Conservation (phyloP, 2,113 vertebrate genomes). For the Mesitornis unicolor region DNA sequence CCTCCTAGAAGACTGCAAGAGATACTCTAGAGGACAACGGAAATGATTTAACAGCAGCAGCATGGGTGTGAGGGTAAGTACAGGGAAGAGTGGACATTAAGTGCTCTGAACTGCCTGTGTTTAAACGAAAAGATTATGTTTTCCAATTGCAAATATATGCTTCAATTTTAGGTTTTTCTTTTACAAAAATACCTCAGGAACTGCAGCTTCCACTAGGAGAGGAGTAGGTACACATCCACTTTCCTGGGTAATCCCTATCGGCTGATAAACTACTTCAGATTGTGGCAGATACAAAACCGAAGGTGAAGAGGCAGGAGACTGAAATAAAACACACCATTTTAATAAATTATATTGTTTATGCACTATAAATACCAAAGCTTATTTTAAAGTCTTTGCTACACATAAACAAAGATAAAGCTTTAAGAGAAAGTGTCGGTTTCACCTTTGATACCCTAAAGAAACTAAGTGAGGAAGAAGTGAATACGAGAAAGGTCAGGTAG, state of each 20-base stretch:
- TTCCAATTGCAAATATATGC: background rate
- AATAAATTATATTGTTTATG: background rate
- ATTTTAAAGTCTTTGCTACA: background rate
- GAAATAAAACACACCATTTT: conserved; percentile 39
- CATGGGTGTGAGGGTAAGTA: background rate
- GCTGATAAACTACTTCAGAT: conserved; percentile 77
- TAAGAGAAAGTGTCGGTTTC: background rate
- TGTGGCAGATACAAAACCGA: conserved; percentile 74
- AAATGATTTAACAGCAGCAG: background rate
- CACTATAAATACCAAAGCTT: background rate
- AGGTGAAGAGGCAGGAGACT: conserved; percentile 74
- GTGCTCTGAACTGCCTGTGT: background rate
- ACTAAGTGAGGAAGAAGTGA: background rate
- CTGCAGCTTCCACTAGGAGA: conserved; percentile 71
- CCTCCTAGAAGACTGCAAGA: background rate
- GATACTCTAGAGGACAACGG: background rate
- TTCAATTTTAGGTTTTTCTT: background rate
- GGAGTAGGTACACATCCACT: conserved; percentile 66
- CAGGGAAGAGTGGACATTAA: accelerated
- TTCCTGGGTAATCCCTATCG: conserved; percentile 73
- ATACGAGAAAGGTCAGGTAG: background rate
- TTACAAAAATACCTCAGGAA: conserved; percentile 70
- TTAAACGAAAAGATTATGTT: background rate
- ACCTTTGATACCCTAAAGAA: background rate
- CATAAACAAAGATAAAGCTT: background rate